Evolutionary conservation across 2,113 vertebrate genomes (phyloP), one percentile per base, ranked within the genome.

Genomic region (Phaetusa simplex): DNA sequence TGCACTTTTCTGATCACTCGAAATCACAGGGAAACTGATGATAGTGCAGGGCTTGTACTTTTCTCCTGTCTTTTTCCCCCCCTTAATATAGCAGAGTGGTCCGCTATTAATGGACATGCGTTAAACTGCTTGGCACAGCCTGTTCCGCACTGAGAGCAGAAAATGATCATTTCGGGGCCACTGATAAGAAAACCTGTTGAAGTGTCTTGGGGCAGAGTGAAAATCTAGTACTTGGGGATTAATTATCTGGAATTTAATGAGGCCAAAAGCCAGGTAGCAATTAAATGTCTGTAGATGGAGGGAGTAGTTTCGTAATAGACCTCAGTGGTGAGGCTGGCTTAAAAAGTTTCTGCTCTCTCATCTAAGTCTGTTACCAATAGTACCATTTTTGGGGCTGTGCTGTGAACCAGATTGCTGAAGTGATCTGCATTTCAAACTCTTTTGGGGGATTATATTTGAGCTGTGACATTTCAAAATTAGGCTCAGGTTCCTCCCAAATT

Each of bases 241-340:
- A 97, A 98, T 98, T 97, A 97, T 96, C 96, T 94, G 87, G 90
- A 97, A 97, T 95, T 95, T 98, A 97, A 98, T 96, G 93, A 97
- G 97, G 93, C 87, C 92, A 95, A 93, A 96, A 97, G 84, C 90
- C 95, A 89, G 95, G 94, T 97, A 91, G 80, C 92, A 96, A 92
- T 95, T 96, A 90, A 92, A 82, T 69, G 38, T 62, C 88, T 95
- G 82, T 86, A 96, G 94, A 94, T 65, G 80, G 91, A 94, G 50
- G 95, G 15, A 45, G 62, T 56, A 79, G 73, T 87, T 95, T 85
- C 40, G 23, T 95, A 82, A 96, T 70, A 95, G 86, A 76, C 94
- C 65, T 90, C 36, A 52, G 81, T 12, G 34, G 27, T 72, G 49
- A 85, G 43, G 14, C 36, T 81, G 73, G 20, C 42, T 96, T 87